A percentile compares a stretch with the other conserved stretches of the same genome.
phyloP scores from a whole-genome alignment of 2,888 invertebrate genomes.

The Aleiodes alternator region DNA sequence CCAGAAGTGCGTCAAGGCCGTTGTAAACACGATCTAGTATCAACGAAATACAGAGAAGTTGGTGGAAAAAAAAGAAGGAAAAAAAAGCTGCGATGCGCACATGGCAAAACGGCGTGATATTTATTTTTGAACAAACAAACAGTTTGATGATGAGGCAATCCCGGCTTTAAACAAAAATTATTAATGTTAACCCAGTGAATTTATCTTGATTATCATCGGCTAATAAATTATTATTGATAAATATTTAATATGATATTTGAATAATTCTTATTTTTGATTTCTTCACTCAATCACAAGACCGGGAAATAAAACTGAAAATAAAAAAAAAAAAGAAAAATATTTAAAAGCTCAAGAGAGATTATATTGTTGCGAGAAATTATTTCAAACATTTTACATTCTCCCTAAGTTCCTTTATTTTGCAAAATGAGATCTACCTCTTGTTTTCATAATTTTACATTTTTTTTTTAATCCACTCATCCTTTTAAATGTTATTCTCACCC shows the following conservation, averaged over 20 bases:
- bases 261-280: no score
- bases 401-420: background rate
- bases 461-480: constrained; percentile 6
- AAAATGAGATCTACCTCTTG: constrained; percentile 1
- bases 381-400: background rate
- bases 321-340: no score
- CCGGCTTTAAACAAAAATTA: background rate
- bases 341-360: no score
- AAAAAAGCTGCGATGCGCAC: constrained; percentile 35
- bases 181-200: background rate
- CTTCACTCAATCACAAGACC: no score
- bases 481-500: constrained; percentile 31
- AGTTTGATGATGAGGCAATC: constrained; percentile 68
- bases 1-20: constrained; percentile 39
- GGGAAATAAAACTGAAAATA: no score
- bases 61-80: background rate
- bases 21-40: constrained; percentile 18
- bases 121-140: constrained; percentile 72
- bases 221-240: background rate
- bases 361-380: no score
- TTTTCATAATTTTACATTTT: constrained; percentile 1
- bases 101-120: constrained; percentile 60
- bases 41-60: background rate
- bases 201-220: constrained; percentile 1
- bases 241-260: no score